A percentile compares a stretch with the other conserved stretches of the same genome.
Evolutionary conservation across 2,888 invertebrate genomes (phyloP).

Genomic region (Kuschelorhynchus macadamiae): DNA sequence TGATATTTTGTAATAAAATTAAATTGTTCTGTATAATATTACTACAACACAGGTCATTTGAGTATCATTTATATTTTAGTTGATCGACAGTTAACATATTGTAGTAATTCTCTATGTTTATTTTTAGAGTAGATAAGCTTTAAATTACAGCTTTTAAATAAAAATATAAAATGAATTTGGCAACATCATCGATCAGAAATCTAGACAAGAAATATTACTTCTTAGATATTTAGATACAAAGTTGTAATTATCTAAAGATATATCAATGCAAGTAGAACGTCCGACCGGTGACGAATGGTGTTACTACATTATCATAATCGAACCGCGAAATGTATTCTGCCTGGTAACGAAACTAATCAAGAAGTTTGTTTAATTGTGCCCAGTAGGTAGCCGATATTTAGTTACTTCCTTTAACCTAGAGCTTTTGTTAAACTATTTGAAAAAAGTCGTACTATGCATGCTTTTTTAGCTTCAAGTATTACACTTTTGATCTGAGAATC

Average conservation of each 20-base stretch:
- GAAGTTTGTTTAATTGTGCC: conserved; percentile 12
- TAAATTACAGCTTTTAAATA: too few relatives aligned
- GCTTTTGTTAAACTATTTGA: not conserved
- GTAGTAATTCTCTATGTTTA: too few relatives aligned
- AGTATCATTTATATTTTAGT: too few relatives aligned
- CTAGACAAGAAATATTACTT: not conserved
- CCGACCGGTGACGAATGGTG: not conserved
- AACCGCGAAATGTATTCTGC: not conserved
- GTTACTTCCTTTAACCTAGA: conserved; percentile 2
- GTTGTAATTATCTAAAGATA: not conserved
- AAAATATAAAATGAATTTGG: not conserved
- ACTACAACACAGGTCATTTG: too few relatives aligned
- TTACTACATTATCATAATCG: not conserved
- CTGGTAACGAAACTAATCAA: conserved; percentile 12
- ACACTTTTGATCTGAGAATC: too few relatives aligned
- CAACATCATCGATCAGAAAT: not conserved
- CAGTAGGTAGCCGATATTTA: conserved; percentile 7
- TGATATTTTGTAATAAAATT: too few relatives aligned
- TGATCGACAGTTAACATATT: too few relatives aligned
- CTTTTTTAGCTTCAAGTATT: too few relatives aligned
- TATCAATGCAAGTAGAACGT: conserved; percentile 4
- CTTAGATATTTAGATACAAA: not conserved
- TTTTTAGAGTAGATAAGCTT: too few relatives aligned
- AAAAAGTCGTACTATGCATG: too few relatives aligned
- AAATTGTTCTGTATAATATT: too few relatives aligned